Evolutionary conservation across 1,140 invertebrate species (phyloP).

Genomic region (Diorhabda sublineata): DNA sequence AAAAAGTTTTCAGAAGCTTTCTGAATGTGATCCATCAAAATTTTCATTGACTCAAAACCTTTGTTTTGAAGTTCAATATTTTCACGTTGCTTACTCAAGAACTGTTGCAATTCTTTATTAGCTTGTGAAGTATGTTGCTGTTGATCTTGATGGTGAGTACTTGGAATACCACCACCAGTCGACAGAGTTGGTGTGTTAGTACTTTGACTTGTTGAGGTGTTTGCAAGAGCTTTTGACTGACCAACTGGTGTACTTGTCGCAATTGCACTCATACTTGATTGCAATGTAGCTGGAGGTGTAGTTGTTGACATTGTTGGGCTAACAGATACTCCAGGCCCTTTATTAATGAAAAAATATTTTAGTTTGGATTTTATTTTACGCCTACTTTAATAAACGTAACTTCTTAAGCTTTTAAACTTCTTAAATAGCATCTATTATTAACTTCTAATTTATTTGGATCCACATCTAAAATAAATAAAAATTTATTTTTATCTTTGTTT

Average conservation of each 20-base stretch:
- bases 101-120: neutral
- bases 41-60: neutral
- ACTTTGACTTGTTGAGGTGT: no score
- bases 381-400: no score
- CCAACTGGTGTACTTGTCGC: neutral
- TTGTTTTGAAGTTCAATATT: slow-evolving; percentile 5
- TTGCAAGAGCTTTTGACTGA: neutral
- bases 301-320: neutral
- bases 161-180: no score
- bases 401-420: no score
- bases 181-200: no score
- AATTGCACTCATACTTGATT: neutral
- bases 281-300: neutral
- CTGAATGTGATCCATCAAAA: slow-evolving; percentile 3
- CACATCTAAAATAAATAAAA: no score
- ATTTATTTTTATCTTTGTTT: no score
- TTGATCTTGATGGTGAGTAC: neutral
- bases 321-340: neutral
- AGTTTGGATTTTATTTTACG: neutral
- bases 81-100: neutral
- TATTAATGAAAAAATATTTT: slow-evolving; percentile 1
- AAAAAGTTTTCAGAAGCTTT: slow-evolving; percentile 1
- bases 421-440: no score
- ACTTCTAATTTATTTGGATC: no score
- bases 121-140: neutral